These are phyloP conservation scores for Lagocephalus sceleratus DNA, from an alignment of 2,797 vertebrate species.

Conservation along the genomic window DNA sequence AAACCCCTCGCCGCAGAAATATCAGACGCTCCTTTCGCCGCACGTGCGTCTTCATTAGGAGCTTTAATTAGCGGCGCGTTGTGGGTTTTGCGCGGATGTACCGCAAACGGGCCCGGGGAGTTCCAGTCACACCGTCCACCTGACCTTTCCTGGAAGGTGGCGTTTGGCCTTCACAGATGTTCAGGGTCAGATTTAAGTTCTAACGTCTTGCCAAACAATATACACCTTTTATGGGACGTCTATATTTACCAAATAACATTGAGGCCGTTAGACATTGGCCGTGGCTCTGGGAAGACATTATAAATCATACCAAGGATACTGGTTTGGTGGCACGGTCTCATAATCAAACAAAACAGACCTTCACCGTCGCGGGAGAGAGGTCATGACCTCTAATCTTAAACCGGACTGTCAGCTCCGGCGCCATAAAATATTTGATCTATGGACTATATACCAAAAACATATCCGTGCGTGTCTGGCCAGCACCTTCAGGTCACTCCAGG, in stretches of 20 bases:
- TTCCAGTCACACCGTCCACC: constrained; percentile 14
- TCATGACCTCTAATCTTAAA: constrained; percentile 42
- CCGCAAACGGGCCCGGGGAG: constrained; percentile 8
- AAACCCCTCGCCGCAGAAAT: constrained; percentile 58
- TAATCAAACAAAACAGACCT: constrained; percentile 51
- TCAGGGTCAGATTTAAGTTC: constrained; percentile 35
- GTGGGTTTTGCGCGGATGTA: constrained; percentile 22
- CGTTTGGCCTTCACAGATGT: constrained; percentile 33
- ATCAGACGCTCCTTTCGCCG: constrained; percentile 44
- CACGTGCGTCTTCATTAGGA: constrained; percentile 40
- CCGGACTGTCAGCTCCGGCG: constrained; percentile 19
- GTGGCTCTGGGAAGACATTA: constrained; percentile 29
- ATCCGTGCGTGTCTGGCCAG: neutral
- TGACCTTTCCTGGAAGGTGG: constrained; percentile 22
- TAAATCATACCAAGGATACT: constrained; percentile 45
- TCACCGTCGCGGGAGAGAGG: constrained; percentile 28
- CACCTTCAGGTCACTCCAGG: constrained; percentile 2
- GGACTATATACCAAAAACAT: constrained; percentile 15
- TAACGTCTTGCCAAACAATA: constrained; percentile 30
- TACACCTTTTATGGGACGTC: constrained; percentile 42
- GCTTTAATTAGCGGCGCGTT: constrained; percentile 47
- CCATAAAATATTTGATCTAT: constrained; percentile 44
- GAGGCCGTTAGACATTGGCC: constrained; percentile 37
- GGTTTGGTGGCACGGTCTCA: constrained; percentile 51
- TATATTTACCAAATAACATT: constrained; percentile 38